Base-by-base conservation (phyloP, 2,113 vertebrate species). In the Phalacrocorax carbo region DNA sequence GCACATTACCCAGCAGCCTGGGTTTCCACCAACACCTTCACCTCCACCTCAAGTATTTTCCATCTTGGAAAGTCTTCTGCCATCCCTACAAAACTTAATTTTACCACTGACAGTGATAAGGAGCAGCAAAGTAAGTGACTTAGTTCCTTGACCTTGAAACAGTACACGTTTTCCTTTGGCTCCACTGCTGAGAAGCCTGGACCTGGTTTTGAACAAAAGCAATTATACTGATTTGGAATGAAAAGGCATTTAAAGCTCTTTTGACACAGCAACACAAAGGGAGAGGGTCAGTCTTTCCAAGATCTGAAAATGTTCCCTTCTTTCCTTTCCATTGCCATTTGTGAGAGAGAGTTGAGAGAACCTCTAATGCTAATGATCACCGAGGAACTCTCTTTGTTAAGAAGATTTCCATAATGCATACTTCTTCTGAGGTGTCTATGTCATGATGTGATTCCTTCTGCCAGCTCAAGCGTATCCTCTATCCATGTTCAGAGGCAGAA, bases 361-460 rank as follows among this genome's bases (percentile, higher is more conserved):
- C 92, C 57, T 93, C 78, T 90, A 93, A 96, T 96, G 96, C 93
- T 97, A 96, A 97, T 96, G 94, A 85, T 90, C 2, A 8, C 84
- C 52, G 75, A 91, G 84, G 87, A 97, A 88, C 91, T 76, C 68
- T 82, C 85, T 97, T 96, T 97, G 96, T 97, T 96, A 85, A 84
- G 80, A 77, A 75, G 85, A 73, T 95, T 96, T 94, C 88, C 91
- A 96, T 94, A 93, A 91, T 91, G 93, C 79, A 73, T 96, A 93
- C 79, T 94, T 90, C 93, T 95, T 93, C 96, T 23, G 54, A 92
- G 93, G 90, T 97, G 81, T 95, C 96, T 94, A 4, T 88, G 70
- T 73, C 93, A 72, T 87, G 92, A 94, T 92, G 95, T 92, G 96
- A 95, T 97, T 96, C 95, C 96, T 95, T 93, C 96, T 93, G 94